Base-by-base conservation (phyloP, 2,888 invertebrate species). In the Disparrhopalites patrizii region DNA sequence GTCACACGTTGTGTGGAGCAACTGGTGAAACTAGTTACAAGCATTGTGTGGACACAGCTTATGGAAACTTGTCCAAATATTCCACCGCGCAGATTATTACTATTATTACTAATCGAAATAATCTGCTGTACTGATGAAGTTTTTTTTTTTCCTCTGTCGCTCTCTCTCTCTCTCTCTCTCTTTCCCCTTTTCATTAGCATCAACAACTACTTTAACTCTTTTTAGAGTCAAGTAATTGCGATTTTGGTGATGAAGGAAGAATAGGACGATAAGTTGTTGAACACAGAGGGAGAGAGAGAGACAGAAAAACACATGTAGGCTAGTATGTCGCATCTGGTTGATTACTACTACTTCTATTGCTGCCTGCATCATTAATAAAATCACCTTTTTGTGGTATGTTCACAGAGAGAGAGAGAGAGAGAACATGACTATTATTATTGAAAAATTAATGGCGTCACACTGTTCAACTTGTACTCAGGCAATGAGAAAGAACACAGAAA, bases 291-390 rank as follows among this genome's bases (percentile, higher is more conserved):
- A 43, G 47, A 5, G 43, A 43, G 36, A 15, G 43, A 43, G 52
- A 20, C 13, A 20, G 30, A 31, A 54, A 60, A 67, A 67, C 67
- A 67, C 67, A 67, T 69, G 67, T 65, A 67, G 62, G 62, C 52
- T 69, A 61, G 61, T 66, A 50, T 67, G 66, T 66, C 70, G 67
- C 67, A 70, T 70, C 65, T 70, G 67, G 67, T 40, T 66, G 65
- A 67, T 68, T 64, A 68, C n/a, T n/a, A n/a, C n/a, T n/a, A n/a
- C n/a, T n/a, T n/a, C n/a, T n/a, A n/a, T n/a, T n/a, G n/a, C n/a
- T 70, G 66, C 67, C 67, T 67, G 57, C 43, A 68, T 67, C 70
- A 68, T 68, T 70, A 68, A 62, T 68, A 54, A 60, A 70, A 69
- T 69, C 68, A 68, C 68, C 65, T 68, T 68, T n/a, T n/a, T 65